Percentiles rank a stretch among this genome's conserved stretches.
Evolutionary conservation across 2,797 vertebrate species (phyloP).

Genomic region (Sphenopsis melanotis): DNA sequence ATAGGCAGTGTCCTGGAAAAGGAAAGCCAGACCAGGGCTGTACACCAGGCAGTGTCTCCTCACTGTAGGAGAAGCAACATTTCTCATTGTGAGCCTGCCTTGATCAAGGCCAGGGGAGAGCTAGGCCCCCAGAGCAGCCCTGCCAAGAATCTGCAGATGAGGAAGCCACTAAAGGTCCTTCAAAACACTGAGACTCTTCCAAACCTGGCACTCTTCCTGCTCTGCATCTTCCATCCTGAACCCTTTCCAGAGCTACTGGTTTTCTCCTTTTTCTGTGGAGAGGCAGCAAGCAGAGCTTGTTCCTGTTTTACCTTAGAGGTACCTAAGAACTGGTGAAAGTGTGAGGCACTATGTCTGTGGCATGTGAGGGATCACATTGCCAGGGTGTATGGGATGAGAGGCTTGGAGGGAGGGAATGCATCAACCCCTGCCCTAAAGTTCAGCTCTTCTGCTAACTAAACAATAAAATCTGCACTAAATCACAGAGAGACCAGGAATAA

Average conservation of each 20-base stretch:
- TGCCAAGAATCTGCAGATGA: background rate
- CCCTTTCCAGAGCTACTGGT: background rate
- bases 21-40: background rate
- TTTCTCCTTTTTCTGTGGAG: background rate
- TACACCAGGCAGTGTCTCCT: background rate
- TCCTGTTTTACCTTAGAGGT: background rate
- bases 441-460: background rate
- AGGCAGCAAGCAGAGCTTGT: background rate
- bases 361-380: fast-evolving
- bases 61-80: fast-evolving
- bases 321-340: background rate
- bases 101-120: background rate
- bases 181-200: background rate
- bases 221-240: background rate
- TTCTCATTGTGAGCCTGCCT: background rate
- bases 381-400: fast-evolving
- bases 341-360: fast-evolving
- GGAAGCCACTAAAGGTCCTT: background rate
- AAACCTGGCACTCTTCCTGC: background rate
- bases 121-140: background rate
- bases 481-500: background rate
- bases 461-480: background rate
- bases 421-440: background rate
- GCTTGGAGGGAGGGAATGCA: fast-evolving
- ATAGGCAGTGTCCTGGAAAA: background rate